Evolutionary conservation across 2,888 invertebrate genomes (phyloP).

Genomic region (Hyalella azteca): DNA sequence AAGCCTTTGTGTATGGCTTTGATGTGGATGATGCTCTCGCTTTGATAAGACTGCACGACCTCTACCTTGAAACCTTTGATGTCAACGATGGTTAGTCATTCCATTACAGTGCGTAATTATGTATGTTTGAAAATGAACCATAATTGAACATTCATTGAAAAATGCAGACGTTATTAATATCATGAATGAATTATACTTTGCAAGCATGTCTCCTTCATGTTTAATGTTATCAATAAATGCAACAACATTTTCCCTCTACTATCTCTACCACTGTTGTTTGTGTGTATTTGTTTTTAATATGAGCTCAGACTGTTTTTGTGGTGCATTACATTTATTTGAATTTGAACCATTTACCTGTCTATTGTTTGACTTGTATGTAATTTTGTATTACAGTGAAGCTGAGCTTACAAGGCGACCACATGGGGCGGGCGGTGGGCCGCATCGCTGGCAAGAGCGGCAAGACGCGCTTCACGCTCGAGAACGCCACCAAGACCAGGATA

Average conservation of each 20-base stretch:
- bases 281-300: no score
- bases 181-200: no score
- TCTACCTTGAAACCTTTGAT: conserved; percentile 97
- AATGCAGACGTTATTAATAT: background rate
- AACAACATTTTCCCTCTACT: no score
- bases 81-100: conserved; percentile 74
- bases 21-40: conserved; percentile 95
- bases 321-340: background rate
- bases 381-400: conserved; percentile 74
- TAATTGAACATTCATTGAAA: background rate
- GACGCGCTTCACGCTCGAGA: conserved; percentile 98
- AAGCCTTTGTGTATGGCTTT: conserved; percentile 94
- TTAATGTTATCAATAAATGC: no score
- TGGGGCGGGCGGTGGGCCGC: conserved; percentile 94
- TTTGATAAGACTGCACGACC: conserved; percentile 89
- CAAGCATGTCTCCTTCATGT: no score
- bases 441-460: conserved; percentile 96
- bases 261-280: no score
- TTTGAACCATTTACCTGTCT: background rate
- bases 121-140: background rate
- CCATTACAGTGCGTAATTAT: background rate
- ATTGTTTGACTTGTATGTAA: background rate
- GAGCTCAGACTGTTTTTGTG: background rate
- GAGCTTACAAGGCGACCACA: conserved; percentile 86
- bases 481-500: conserved; percentile 97